phyloP scores from a whole-genome alignment of 2,888 invertebrate genomes.

The Amiota minor region DNA sequence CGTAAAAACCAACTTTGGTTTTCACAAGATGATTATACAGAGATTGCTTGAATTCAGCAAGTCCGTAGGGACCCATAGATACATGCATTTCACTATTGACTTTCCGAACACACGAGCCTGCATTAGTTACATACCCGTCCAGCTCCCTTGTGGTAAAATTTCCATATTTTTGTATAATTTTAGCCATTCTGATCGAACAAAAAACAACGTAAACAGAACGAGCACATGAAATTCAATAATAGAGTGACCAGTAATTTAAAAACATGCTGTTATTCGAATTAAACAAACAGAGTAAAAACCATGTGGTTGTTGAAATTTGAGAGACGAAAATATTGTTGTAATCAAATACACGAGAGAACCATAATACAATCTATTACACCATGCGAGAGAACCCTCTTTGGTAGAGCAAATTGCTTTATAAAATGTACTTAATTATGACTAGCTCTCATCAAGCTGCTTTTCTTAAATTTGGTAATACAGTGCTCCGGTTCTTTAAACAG shows the following conservation, averaged over 20 bases:
- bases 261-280: slow-evolving; percentile 14
- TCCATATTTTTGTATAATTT: slow-evolving; percentile 67
- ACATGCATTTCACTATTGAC: slow-evolving; percentile 74
- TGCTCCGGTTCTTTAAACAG: too few species aligned
- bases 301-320: too few species aligned
- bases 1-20: slow-evolving; percentile 75
- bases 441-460: too few species aligned
- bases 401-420: too few species aligned
- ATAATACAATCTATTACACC: too few species aligned
- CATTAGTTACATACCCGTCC: slow-evolving; percentile 73
- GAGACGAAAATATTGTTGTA: too few species aligned
- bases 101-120: slow-evolving; percentile 75
- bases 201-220: neutral
- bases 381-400: too few species aligned
- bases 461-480: too few species aligned
- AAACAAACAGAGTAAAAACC: too few species aligned
- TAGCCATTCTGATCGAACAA: slow-evolving; percentile 56
- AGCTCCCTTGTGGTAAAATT: slow-evolving; percentile 74
- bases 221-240: slow-evolving; percentile 42
- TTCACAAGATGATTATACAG: slow-evolving; percentile 73
- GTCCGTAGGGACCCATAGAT: slow-evolving; percentile 75
- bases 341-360: too few species aligned
- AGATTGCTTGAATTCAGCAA: slow-evolving; percentile 74
- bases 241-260: slow-evolving; percentile 7
- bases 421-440: too few species aligned